Base-by-base conservation (phyloP, 2,888 invertebrate species). In the Buathra laborator region DNA sequence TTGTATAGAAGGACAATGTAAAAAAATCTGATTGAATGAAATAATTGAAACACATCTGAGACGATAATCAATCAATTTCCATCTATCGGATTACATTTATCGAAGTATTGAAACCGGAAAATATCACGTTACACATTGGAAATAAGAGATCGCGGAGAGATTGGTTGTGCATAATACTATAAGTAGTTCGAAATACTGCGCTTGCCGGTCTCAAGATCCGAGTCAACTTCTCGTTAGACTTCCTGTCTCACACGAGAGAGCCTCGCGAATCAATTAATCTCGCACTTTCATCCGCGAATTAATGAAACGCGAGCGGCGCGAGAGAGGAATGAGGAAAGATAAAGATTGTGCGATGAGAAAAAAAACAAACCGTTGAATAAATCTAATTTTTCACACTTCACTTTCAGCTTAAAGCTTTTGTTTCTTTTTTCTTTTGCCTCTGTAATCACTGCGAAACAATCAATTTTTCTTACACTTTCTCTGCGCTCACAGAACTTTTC, bases 261-360 rank as follows among this genome's bases (percentile, higher is more conserved):
- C 76, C 48, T 53, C 37, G 71, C 56, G 71, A 84, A 84, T 84
- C 84, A 84, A 84, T 84, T 81, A 81, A 84, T 81, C 81, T 78
- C 62, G 77, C 72, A 84, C 81, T 84, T 84, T 84, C 81, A 77
- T 81, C 74, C 84, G 48, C 72, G 74, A 81, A 84, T 84, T 53
- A 81, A 74, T 32, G 71, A 43, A 66, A 56, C 51, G 32, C 70
- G 56, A 83, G 32, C 37, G 37, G 37, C 37, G 37, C 37, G 37
- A 67, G 43, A 75, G 29, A 68, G 51, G 24, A 53, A 37, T 19
- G 32, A 75, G 56, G 56, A 72, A 81, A 68, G n/a, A 77, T 62
- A 19, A 67, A 56, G 56, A 75, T 51, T 32, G 9, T 32, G 9
- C 59, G 44, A 46, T 29, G 46, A 62, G 62, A 56, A 59, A 71